These are phyloP conservation scores for Chrysemys picta DNA, from an alignment of 2,113 vertebrate genomes.

Conservation along the genomic window DNA sequence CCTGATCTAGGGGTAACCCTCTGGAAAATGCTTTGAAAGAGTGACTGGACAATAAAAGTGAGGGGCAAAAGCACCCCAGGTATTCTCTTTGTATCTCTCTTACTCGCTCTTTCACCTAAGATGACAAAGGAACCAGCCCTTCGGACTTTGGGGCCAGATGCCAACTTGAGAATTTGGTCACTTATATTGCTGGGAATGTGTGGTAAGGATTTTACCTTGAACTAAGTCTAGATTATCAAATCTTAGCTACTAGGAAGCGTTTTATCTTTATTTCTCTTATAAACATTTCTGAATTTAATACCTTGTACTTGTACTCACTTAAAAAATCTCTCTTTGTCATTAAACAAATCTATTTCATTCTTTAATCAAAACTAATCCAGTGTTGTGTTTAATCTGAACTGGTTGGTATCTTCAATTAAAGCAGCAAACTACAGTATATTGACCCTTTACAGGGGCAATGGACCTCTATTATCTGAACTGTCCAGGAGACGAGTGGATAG, in stretches of 20 bases:
- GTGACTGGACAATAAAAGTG: no score
- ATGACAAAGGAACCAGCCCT: no score
- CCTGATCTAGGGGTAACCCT: no score
- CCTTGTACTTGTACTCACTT: not conserved
- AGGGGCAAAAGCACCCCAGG: no score
- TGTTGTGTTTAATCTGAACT: not conserved
- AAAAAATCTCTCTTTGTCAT: not conserved
- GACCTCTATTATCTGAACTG: not conserved
- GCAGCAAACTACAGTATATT: not conserved
- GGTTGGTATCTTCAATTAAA: not conserved
- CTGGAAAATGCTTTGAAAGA: no score
- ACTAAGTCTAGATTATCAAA: no score
- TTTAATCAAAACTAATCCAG: not conserved
- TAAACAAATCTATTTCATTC: not conserved
- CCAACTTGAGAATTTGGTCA: no score
- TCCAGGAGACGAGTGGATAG: not conserved
- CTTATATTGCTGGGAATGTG: no score
- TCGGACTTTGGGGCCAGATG: no score
- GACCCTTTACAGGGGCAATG: not conserved
- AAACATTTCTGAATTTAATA: not conserved
- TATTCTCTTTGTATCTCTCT: no score
- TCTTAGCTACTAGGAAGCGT: not conserved
- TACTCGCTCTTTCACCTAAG: no score
- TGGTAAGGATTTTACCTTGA: no score
- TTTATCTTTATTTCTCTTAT: not conserved